These are phyloP conservation scores for Listronotus oregonensis DNA, from an alignment of 1,140 invertebrate species.

Conservation along the genomic window DNA sequence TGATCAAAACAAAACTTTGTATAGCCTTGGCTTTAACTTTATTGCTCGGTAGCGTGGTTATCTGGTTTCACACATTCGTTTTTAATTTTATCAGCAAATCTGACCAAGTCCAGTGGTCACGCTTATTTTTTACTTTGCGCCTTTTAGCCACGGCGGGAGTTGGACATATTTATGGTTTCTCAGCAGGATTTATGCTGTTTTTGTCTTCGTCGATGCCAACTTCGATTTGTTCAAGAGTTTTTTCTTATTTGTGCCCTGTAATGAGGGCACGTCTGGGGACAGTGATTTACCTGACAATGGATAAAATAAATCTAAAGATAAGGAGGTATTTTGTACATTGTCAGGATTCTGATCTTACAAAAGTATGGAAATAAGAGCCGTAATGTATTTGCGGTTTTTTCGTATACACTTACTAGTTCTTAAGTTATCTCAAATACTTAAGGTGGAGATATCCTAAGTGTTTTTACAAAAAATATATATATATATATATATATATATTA, in stretches of 20 bases:
- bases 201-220: slow-evolving; percentile 13
- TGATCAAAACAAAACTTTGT: slow-evolving; percentile 17
- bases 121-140: slow-evolving; percentile 23
- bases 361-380: no score
- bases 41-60: slow-evolving; percentile 1
- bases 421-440: no score
- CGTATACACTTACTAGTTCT: no score
- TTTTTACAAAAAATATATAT: no score
- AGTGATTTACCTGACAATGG: slow-evolving; percentile 10
- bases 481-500: no score
- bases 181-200: slow-evolving; percentile 29
- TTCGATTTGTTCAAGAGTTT: slow-evolving; percentile 17
- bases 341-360: not conserved
- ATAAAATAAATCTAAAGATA: slow-evolving; percentile 2
- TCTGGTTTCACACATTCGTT: slow-evolving; percentile 19
- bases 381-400: no score
- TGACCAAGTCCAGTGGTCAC: slow-evolving; percentile 18
- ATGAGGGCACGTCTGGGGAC: slow-evolving; percentile 9
- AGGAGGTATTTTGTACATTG: slow-evolving; percentile 9
- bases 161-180: slow-evolving; percentile 23
- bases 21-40: not conserved
- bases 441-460: no score
- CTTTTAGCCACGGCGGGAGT: slow-evolving; percentile 27
- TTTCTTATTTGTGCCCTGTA: slow-evolving; percentile 16
- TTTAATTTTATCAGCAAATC: slow-evolving; percentile 26